Evolutionary conservation across 2,113 vertebrate species (phyloP).

Genomic region (Dasyprocta punctata): DNA sequence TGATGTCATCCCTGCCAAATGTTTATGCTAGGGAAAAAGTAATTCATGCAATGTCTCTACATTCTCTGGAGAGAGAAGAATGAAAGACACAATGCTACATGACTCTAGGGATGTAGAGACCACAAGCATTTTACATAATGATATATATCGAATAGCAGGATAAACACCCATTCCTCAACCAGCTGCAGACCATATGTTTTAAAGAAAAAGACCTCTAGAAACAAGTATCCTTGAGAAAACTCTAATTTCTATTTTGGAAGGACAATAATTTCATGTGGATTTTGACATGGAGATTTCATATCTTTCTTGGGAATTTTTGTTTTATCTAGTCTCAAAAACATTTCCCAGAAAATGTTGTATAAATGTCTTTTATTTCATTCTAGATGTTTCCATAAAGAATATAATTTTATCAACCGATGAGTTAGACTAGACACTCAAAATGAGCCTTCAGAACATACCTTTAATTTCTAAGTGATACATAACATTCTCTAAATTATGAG

Average conservation of each 20-base stretch:
- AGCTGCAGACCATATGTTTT: constrained; percentile 15
- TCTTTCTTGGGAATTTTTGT: background rate
- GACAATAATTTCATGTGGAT: background rate
- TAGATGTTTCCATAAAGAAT: background rate
- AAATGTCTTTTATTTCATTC: background rate
- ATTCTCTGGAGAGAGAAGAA: constrained; percentile 34
- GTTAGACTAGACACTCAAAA: background rate
- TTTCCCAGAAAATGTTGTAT: constrained; percentile 8
- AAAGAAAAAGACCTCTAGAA: constrained; percentile 40
- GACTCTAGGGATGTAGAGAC: background rate
- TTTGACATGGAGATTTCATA: constrained; percentile 25
- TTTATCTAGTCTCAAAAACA: constrained; percentile 30
- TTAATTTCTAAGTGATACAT: background rate
- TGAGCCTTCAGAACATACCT: background rate
- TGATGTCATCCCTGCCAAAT: constrained; percentile 45
- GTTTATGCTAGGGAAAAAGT: constrained; percentile 4
- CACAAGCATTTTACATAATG: constrained; percentile 25
- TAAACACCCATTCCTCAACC: background rate
- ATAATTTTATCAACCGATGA: background rate
- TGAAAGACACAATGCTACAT: constrained; percentile 36
- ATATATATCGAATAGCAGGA: background rate
- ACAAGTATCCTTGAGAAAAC: background rate
- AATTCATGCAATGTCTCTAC: constrained; percentile 9
- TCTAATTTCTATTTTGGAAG: constrained; percentile 44
- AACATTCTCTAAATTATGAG: background rate